Evolutionary conservation across 2,888 invertebrate genomes (phyloP), one percentile per base, ranked within the genome.

Genomic region (Cybosia mesomella): DNA sequence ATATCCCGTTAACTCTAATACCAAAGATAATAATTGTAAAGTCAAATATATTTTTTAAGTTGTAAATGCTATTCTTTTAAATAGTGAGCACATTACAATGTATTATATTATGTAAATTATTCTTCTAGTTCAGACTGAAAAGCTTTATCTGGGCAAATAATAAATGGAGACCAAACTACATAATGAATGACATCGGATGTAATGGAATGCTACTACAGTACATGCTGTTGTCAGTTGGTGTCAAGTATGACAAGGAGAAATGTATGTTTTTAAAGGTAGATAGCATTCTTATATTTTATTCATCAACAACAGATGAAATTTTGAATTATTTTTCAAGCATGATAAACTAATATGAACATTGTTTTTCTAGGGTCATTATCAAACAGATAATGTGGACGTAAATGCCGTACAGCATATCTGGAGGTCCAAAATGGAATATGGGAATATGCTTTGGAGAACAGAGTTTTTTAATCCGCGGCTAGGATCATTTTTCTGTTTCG

Each of bases 221-320:
- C 5, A 55, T 77, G 0, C 54, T 36, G 1, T 0, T 21, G 15
- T 62, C 74, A 2, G 0, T 63, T 0, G 64, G 67, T 0, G 0
- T 83, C n/a, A 78, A 76, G n/a, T 82, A 79, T 36, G 72, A 83
- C 21, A 71, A 60, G 18, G 73, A 75, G 2, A 68, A n/a, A 2
- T 82, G 81, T 57, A 43, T 57, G n/a, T 71, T 70, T 63, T 24
- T 60, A 0, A 74, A 79, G 79, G 82, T 81, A n/a, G n/a, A n/a
- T n/a, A n/a, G n/a, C n/a, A n/a, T n/a, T n/a, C n/a, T n/a, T n/a
- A n/a, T n/a, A n/a, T n/a, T n/a, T n/a, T n/a, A n/a, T n/a, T n/a
- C n/a, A n/a, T n/a, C n/a, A 13, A 24, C 15, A 24, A 15, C 15
- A 15, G 0, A 15, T 13, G 15, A 24, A 5, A 8, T 7, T 28